Base-by-base conservation (phyloP, 2,888 invertebrate genomes). In the Lasioglossum oenotherae region DNA sequence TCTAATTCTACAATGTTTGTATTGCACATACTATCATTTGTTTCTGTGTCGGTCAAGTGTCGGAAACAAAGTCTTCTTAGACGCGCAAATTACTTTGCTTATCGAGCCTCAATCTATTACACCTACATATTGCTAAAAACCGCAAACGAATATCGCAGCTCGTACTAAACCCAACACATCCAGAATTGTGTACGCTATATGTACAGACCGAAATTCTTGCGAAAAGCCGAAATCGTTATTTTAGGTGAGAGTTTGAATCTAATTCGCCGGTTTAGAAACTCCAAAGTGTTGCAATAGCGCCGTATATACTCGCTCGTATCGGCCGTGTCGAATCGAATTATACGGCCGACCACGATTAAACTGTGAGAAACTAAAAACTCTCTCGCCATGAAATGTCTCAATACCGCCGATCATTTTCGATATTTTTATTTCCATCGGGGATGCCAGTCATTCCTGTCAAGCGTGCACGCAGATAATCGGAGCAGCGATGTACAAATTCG, bases 371-470 rank as follows among this genome's bases (percentile, higher is more conserved):
- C 72, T 78, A 75, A 82, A 78, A 75, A 82, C 57, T n/a, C 19
- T 35, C 73, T 64, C 72, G 8, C 71, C 14, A 23, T 46, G 60
- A 78, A 74, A 74, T 78, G 67, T 82, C 82, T 74, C 77, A 64
- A 82, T 71, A 74, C 60, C 27, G 74, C n/a, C 14, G 82, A 60
- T 82, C 46, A 14, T 82, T 74, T 46, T 14, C 49, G n/a, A 44
- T 53, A 27, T 41, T 75, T 78, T 84, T 78, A 83, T 84, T 84
- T 76, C 75, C 79, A 75, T 80, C 77, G 46, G 64, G 44, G 46
- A 38, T 64, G 75, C 74, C 80, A 60, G 77, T 74, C 75, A 72
- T 81, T 80, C 57, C 78, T 53, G 83, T 80, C 77, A 72, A 74
- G 72, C 67, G 49, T 53, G n/a, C 69, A 71, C 60, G 78, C 27